phyloP scores from a whole-genome alignment of 2,113 vertebrate genomes.

The Trinectes maculatus region DNA sequence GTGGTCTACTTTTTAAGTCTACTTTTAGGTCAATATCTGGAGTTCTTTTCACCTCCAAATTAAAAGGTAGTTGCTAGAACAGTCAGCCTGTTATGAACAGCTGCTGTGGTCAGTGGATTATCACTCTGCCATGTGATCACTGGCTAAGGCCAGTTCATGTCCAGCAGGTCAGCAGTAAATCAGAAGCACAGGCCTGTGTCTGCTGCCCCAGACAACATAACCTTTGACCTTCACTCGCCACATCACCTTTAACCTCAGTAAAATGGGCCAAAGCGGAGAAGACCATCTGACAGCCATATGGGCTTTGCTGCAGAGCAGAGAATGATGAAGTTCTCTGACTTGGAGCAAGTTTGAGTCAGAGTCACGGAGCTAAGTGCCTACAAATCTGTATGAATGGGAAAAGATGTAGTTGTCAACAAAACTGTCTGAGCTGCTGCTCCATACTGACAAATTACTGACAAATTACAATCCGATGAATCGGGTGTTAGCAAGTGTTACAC shows the following conservation, averaged over 20 bases:
- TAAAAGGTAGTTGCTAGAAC: constrained; percentile 1
- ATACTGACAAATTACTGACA: too few species aligned
- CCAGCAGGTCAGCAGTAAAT: constrained; percentile 74
- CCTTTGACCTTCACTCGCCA: constrained; percentile 53
- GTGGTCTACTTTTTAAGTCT: neutral
- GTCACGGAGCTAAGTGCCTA: constrained; percentile 24
- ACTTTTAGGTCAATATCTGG: neutral
- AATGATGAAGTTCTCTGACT: constrained; percentile 54
- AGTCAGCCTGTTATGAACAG: constrained; percentile 15
- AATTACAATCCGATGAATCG: neutral
- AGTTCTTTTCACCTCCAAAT: neutral
- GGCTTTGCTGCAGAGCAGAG: constrained; percentile 13
- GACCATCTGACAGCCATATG: constrained; percentile 73
- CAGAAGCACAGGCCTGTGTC: constrained; percentile 46
- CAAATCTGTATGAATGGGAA: constrained; percentile 5
- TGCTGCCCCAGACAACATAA: constrained; percentile 58
- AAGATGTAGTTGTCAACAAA: neutral
- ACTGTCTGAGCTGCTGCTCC: neutral
- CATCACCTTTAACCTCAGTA: constrained; percentile 62
- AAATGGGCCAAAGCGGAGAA: constrained; percentile 49
- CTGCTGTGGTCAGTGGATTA: constrained; percentile 49
- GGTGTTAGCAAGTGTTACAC: neutral
- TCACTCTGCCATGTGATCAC: constrained; percentile 24
- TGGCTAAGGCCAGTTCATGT: constrained; percentile 50
- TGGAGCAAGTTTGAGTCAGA: constrained; percentile 16